These are phyloP conservation scores for Phocoena phocoena DNA, from an alignment of 2,113 vertebrate genomes.

Conservation along the genomic window DNA sequence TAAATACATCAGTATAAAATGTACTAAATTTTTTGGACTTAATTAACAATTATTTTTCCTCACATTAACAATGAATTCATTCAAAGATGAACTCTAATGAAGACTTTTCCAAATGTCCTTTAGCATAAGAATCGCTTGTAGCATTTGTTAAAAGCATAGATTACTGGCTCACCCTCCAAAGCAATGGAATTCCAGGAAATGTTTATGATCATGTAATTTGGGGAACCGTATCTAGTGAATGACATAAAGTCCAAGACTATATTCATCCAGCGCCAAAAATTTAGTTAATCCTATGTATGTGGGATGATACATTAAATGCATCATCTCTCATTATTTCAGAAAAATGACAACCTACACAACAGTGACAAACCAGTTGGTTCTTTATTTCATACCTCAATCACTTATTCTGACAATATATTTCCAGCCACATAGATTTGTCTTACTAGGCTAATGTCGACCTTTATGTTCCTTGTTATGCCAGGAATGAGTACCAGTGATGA, in stretches of 20 bases:
- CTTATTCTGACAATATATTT: neutral
- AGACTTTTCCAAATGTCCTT: neutral
- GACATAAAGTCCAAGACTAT: neutral
- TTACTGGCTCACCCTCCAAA: neutral
- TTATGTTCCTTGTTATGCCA: neutral
- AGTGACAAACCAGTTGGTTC: neutral
- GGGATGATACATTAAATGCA: neutral
- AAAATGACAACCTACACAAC: neutral
- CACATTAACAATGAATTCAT: conserved; percentile 16
- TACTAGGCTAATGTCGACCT: neutral
- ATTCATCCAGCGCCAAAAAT: neutral
- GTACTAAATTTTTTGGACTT: neutral
- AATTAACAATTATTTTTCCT: conserved; percentile 1
- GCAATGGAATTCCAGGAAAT: neutral
- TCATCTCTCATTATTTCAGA: neutral
- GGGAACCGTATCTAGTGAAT: neutral
- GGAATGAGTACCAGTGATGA: neutral
- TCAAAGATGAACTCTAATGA: conserved; percentile 27
- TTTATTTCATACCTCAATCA: conserved; percentile 1
- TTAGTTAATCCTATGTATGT: neutral
- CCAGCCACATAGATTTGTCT: neutral
- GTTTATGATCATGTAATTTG: neutral
- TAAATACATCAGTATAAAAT: conserved; percentile 17
- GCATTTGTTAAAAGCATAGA: neutral
- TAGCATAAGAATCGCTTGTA: neutral